Conservation (phyloP, 1,140 invertebrate species). For the Drosophila kepulauana region DNA sequence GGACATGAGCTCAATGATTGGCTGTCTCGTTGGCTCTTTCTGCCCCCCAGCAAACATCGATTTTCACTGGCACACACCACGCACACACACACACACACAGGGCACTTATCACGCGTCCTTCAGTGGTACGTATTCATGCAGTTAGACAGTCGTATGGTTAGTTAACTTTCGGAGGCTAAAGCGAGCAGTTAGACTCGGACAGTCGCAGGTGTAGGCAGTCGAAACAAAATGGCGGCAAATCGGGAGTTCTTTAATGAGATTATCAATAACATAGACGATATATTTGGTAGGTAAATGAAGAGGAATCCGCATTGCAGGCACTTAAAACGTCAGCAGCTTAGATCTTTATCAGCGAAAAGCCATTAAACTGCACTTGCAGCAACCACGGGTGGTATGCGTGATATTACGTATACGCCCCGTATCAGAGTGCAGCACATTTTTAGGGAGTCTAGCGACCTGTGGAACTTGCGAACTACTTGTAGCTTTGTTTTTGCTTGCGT, state of each 20-base stretch:
- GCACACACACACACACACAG: constrained; percentile 40
- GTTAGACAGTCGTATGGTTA: constrained; percentile 17
- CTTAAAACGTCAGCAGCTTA: not conserved
- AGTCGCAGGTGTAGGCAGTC: not conserved
- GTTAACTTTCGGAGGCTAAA: constrained; percentile 38
- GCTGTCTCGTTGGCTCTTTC: constrained; percentile 48
- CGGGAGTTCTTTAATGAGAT: constrained; percentile 81
- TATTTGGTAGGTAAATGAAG: constrained; percentile 72
- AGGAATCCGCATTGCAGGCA: not conserved
- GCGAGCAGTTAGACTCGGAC: constrained; percentile 41
- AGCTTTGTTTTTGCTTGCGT: not conserved
- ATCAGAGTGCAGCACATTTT: not conserved
- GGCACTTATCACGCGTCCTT: constrained; percentile 32
- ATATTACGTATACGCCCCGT: constrained; percentile 3
- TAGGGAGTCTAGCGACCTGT: not conserved
- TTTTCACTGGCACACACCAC: constrained; percentile 63
- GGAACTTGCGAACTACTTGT: not conserved
- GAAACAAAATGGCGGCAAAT: constrained; percentile 67
- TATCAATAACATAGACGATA: constrained; percentile 80
- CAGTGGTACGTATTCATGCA: constrained; percentile 24
- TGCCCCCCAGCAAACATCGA: constrained; percentile 65
- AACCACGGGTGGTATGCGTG: not conserved
- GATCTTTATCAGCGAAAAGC: not conserved
- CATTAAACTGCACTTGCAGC: not conserved
- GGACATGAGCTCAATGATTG: constrained; percentile 37